Base-by-base conservation (phyloP, 1,140 invertebrate species). In the Parasteatoda tepidariorum region DNA sequence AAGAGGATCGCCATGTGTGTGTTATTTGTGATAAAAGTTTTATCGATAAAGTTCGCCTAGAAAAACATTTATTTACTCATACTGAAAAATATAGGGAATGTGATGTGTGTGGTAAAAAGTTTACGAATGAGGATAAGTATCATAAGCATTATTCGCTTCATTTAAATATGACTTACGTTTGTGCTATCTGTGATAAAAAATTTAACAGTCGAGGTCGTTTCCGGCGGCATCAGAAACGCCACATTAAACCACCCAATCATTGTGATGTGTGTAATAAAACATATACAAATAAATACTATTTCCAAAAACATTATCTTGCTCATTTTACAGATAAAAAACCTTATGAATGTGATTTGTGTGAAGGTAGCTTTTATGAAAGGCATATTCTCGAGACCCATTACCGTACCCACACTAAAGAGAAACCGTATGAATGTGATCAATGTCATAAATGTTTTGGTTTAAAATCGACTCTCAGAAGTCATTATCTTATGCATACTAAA, bases 401-500 rank as follows among this genome's bases (percentile, higher is more conserved):
- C 24, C 95, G 95, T 87, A 94, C 93, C 84, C 93, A 94, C 86
- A 94, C 93, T 0, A 93, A 93, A 0, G 91, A 92, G 28, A 94
- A 94, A 84, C 93, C 94, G 0, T 94, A 94, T 85, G 91, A 92
- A 1, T 95, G 94, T 86, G 90, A 92, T 11, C 92, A 93, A 54
- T 96, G 95, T 89, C 30, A 71, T 11, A 74, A 84, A 30, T 24
- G 30, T 1, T 85, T 86, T 38, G 31, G 34, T 13, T 59, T 15
- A 33, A 73, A 66, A 41, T 33, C 59, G 7, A 31, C 22, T 18
- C 41, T 85, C 13, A 28, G 24, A 11, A 31, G 22, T 2, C 86
- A 87, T 82, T 15, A 57, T 0, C 31, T 70, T 4, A 84, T 73
- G 2, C 87, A 87, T 64, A 85, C 83, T 11, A 85, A 84, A 54